Evolutionary conservation across 2,888 invertebrate species (phyloP).

Genomic region (Hyposoter dolosus): DNA sequence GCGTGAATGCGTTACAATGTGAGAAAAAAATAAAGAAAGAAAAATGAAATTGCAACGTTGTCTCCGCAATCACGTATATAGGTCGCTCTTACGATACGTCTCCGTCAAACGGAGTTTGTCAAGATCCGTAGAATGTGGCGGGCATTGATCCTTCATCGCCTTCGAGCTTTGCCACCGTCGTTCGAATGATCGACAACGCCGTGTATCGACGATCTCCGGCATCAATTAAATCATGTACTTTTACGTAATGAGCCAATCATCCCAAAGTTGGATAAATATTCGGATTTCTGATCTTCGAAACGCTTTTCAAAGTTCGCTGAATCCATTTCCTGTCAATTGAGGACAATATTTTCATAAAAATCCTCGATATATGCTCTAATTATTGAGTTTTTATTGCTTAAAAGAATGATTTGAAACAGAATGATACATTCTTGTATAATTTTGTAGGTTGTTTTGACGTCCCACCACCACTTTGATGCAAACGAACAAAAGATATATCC

Average conservation of each 20-base stretch:
- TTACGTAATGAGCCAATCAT: neutral
- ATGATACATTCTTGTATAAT: neutral
- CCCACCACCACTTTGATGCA: neutral
- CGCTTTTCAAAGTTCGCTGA: neutral
- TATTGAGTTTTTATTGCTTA: neutral
- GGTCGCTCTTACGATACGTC: slow-evolving; percentile 42
- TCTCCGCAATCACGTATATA: slow-evolving; percentile 24
- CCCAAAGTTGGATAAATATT: neutral
- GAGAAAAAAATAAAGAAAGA: slow-evolving; percentile 7
- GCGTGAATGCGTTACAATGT: neutral
- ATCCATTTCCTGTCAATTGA: neutral
- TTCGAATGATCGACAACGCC: slow-evolving; percentile 42
- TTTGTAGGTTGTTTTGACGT: neutral
- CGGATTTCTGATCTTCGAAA: neutral
- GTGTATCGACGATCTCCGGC: slow-evolving; percentile 15
- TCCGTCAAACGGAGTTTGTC: slow-evolving; percentile 1
- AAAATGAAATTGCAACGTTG: slow-evolving; percentile 21
- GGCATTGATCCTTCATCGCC: slow-evolving; percentile 57
- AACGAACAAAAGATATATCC: slow-evolving; percentile 28
- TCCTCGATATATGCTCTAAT: neutral
- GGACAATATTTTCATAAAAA: neutral
- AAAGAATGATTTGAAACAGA: neutral
- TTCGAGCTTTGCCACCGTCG: slow-evolving; percentile 21
- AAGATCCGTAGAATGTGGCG: slow-evolving; percentile 58
- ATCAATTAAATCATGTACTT: neutral